A percentile compares a stretch with the other conserved stretches of the same genome.
Conservation (phyloP, 2,113 vertebrate species). For the Nycticorax nycticorax region DNA sequence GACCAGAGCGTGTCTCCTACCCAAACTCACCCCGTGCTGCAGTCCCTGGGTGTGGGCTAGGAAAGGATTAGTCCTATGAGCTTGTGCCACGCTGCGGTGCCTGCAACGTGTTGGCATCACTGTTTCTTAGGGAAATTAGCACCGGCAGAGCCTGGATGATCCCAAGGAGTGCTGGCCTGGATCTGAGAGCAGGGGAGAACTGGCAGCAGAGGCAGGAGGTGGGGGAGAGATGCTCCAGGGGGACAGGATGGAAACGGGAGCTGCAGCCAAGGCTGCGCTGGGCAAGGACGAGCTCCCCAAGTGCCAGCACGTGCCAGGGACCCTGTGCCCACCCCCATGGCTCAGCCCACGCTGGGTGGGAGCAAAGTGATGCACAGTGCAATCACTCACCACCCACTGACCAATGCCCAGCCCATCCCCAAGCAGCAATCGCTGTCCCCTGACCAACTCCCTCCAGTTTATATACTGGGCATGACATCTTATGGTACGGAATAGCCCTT, state of each 20-base stretch:
- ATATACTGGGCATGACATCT: no score
- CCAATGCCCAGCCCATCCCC: no score
- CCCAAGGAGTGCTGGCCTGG: not conserved
- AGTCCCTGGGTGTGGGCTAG: not conserved
- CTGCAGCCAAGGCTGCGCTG: not conserved
- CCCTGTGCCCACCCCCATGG: not conserved
- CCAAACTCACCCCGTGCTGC: not conserved
- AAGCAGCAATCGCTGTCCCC: no score
- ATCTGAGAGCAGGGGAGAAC: rapidly evolving
- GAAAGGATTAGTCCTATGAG: not conserved
- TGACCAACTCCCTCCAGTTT: no score
- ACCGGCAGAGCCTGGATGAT: not conserved
- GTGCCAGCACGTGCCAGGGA: rapidly evolving
- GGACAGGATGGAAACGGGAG: not conserved
- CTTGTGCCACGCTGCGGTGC: rapidly evolving
- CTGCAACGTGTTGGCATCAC: rapidly evolving
- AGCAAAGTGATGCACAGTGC: not conserved
- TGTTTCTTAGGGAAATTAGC: not conserved
- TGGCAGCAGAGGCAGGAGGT: not conserved
- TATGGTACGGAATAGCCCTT: no score
- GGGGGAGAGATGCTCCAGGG: not conserved
- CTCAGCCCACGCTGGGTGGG: not conserved
- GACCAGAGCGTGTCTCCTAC: not conserved
- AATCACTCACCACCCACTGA: no score
- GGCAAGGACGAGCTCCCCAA: not conserved